Base-by-base conservation (phyloP, 2,888 invertebrate species). In the Pecten maximus region DNA sequence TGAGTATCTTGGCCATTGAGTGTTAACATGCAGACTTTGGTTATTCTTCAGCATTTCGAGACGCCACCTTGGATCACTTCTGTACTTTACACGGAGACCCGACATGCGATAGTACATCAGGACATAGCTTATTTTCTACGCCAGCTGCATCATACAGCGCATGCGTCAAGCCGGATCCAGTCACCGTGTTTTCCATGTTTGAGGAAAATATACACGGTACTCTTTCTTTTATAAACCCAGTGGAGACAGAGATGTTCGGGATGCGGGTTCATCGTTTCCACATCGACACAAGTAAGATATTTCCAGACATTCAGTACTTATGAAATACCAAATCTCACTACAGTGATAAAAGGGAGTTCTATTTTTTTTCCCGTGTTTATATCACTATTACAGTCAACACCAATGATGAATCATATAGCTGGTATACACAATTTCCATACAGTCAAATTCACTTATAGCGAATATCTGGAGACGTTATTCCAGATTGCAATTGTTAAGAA, bases 251-350 rank as follows among this genome's bases (percentile, higher is more conserved):
- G 1, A 74, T 74, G 74, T 74, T 74, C 35, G 74, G 74, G 19
- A 74, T 74, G 2, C 74, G 74, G 74, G 74, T 74, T 35, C 74
- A 74, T 74, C 74, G 74, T 74, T 74, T 74, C 74, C 74, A 74
- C 2, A 28, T 74, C 23, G 35, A 74, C 15, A 74, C 28, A 74
- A 74, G 74, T 74, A 74, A 74, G 74, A 28, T 74, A 35, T 35
- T 12, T 60, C n/a, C 44, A 6, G 44, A 44, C 6, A 44, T n/a
- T n/a, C n/a, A n/a, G n/a, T n/a, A n/a, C n/a, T n/a, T n/a, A n/a
- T n/a, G n/a, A n/a, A n/a, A n/a, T n/a, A n/a, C n/a, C n/a, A n/a
- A n/a, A n/a, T n/a, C n/a, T n/a, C n/a, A n/a, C n/a, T n/a, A n/a
- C n/a, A n/a, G n/a, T n/a, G n/a, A n/a, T n/a, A n/a, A n/a, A n/a